Conservation (phyloP, 2,888 invertebrate genomes). For the Archips crataeganus region DNA sequence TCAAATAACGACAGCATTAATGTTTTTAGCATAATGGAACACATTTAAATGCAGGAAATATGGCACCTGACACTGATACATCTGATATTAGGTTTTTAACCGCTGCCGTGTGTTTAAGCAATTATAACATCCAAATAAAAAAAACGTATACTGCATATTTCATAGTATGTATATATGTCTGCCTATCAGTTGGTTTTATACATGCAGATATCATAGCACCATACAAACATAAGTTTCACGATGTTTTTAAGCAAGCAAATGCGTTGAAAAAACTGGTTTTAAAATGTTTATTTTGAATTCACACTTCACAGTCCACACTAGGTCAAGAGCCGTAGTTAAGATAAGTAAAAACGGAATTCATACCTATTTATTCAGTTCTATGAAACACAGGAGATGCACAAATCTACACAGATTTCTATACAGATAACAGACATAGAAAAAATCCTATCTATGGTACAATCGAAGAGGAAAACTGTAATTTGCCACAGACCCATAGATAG, state of each 20-base stretch:
- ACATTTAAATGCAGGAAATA: constrained; percentile 33
- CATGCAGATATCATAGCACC: no score
- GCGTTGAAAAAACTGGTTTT: neutral
- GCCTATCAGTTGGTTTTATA: no score
- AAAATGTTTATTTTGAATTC: constrained; percentile 27
- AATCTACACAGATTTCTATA: constrained; percentile 40
- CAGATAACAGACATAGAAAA: constrained; percentile 50
- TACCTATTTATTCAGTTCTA: constrained; percentile 12
- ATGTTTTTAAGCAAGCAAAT: neutral
- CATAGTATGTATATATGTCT: no score
- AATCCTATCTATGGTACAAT: constrained; percentile 53
- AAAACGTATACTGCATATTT: neutral
- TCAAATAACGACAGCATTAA: constrained; percentile 20
- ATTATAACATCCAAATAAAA: neutral
- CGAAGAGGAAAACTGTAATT: constrained; percentile 60
- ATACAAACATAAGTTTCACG: neutral
- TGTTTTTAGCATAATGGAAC: constrained; percentile 26
- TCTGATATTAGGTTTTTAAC: neutral
- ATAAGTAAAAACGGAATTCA: constrained; percentile 21
- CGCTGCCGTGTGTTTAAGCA: neutral
- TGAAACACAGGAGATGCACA: constrained; percentile 24
- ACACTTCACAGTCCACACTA: constrained; percentile 11
- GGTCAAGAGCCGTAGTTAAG: constrained; percentile 29
- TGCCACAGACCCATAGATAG: constrained; percentile 56
- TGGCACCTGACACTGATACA: constrained; percentile 22